Base-by-base conservation (phyloP, 2,113 vertebrate genomes). In the Anhinga rufa region DNA sequence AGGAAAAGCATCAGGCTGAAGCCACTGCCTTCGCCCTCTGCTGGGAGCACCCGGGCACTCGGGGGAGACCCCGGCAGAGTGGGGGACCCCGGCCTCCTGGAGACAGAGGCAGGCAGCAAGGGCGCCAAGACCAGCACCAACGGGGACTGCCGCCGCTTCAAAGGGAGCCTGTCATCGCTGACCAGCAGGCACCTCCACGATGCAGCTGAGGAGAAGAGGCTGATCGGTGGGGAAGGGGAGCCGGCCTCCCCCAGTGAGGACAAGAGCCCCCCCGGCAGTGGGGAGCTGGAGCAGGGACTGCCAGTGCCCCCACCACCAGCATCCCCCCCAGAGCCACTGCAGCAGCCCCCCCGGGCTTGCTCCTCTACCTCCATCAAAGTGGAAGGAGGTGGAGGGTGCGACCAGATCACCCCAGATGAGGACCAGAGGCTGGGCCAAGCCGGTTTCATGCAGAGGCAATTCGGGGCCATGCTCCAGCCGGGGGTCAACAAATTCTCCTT, bases 401-500 rank as follows among this genome's bases (percentile, higher is more conserved):
- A 99, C 90, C 99, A 99, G 95, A 99, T 99, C 97, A 97, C 98
- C 86, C 98, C 99, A 24, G 99, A 99, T 96, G 99, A 99, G 75
- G 99, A 99, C 84, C 98, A 97, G 94, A 97, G 98, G 93, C 98
- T 99, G 95, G 99, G 98, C 94, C 99, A 99, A 95, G 98, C 98
- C 8, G 99, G 99, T 86, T 99, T 99, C 97, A 99, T 99, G 98
- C 99, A 99, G 97, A 98, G 99, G 95, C 99, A 99, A 95, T 99
- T 99, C 52, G 99, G 99, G 93, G 99, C 99, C 83, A 99, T 99
- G 99, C 98, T 99, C 49, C 99, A 99, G 92, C 99, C 99, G 1
- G 99, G 99, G 97, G 99, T 99, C 98, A 99, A 99, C 98, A 99
- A 99, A 98, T 99, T 99, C 98, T 99, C 99, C 94, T 98, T 99